Base-by-base conservation (phyloP, 2,113 vertebrate species). In the Chionis minor region DNA sequence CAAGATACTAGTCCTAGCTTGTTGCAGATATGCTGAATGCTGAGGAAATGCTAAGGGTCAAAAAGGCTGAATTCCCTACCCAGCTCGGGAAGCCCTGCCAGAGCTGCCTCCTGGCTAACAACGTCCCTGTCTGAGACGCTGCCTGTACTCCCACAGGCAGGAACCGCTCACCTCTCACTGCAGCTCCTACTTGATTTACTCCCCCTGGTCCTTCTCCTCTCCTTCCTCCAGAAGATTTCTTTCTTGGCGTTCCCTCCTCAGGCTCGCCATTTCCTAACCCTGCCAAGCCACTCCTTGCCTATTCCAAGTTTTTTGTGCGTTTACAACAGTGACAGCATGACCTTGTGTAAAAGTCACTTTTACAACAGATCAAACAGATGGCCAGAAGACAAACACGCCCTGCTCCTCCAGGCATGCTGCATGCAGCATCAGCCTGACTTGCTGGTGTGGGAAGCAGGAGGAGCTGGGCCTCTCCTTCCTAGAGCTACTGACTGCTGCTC, bases 221-320 rank as follows among this genome's bases (percentile, higher is more conserved):
- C 23, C 7, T 4, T 38, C 45, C 30, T 70, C 55, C 52, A 61
- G 23, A 30, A 59, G 23, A 71, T 20, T 52, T 10, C 15, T 51
- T 70, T 55, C 52, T 65, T 75, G 40, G 52, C 65, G 81, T 10
- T 8, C 7, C 5, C 61, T 61, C 55, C 40, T 80, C 49, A 63
- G 72, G 38, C 14, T 90, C 0, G 0, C 62, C 65, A 59, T 27
- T 18, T 78, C n/a, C 67, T 71, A 81, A 47, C 35, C 6, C 59
- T 81, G 69, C 63, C 59, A 73, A 77, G 19, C 30, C 44, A 56
- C 24, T 4, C 2, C 23, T 55, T 59, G 28, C 51, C 70, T 58
- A 4, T 24, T 86, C 14, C 32, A 42, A 72, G 26, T 8, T 67
- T 35, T 40, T 27, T 0, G 0, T 45, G 35, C 12, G 0, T 86